Base-by-base conservation (phyloP, 2,113 vertebrate species). In the Channa maculata region DNA sequence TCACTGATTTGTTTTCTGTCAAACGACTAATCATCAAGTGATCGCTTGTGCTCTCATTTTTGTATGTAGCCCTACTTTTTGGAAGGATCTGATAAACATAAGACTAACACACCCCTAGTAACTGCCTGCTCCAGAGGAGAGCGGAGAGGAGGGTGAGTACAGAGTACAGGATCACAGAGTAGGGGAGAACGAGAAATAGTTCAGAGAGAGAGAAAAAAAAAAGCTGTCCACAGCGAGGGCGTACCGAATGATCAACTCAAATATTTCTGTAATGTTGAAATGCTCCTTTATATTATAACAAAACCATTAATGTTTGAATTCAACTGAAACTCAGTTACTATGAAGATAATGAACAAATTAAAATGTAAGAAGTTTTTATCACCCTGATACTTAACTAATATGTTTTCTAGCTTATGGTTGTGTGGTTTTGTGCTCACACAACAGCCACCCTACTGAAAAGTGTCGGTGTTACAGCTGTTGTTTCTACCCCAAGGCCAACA, bases 71-170 rank as follows among this genome's bases (percentile, higher is more conserved):
- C 24, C 5, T 33, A 44, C 9, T 53, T 38, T 70, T 59, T n/a
- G 51, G 50, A 75, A 81, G 73, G 76, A 66, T 8, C 49, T 62
- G 82, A 50, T n/a, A 92, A 93, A 81, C 93, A 88, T 81, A 54
- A 87, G 65, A 94, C 80, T 80, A 89, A 89, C 68, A 12, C 39
- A 75, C 24, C 63, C 86, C 71, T 86, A 73, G 87, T 90, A 90
- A 86, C 92, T 90, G 91, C 86, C 90, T 91, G 92, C 90, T 94
- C 87, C 90, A 89, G 84, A 93, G 85, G 86, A 73, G 91, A 88
- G 80, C 50, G 89, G 86, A 91, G 86, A 85, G 84, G 85, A 87
- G 86, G 84, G 85, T 86, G 85, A 90, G 83, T 74, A 80, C 67
- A 85, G 82, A 88, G 85, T 86, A 79, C 76, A 87, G 85, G 87